Base-by-base conservation (phyloP, 2,797 vertebrate species). In the Mus minutoides region DNA sequence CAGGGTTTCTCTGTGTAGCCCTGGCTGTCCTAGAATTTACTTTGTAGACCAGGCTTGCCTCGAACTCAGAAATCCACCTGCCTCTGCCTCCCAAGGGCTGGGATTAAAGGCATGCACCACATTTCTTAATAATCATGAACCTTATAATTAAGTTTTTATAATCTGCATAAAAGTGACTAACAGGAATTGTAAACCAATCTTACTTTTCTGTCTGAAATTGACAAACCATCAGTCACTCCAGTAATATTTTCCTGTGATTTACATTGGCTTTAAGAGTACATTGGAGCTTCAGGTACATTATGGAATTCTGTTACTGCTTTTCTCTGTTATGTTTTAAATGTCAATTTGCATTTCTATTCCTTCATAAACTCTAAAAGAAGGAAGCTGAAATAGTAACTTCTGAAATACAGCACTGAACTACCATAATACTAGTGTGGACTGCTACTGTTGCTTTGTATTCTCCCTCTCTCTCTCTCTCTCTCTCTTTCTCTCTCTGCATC, bases 121-220 rank as follows among this genome's bases (percentile, higher is more conserved):
- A n/a, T n/a, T n/a, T 37, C 13, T 94, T 86, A 91, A 94, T 89
- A 96, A 54, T 88, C 11, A 67, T 49, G 82, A 78, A 13, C 2
- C 17, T 94, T 22, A 83, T 84, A 83, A 90, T 52, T 95, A 40
- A 77, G 29, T 54, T 91, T 80, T 94, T 85, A 84, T 87, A 94
- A 49, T 34, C 26, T 22, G 1, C 49, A 46, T 71, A 52, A 79
- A 92, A 92, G 12, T 2, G 76, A 77, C 52, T 37, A 43, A 14
- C 0, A 80, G 67, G n/a, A 94, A 71, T 1, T 67, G 7, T 80
- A 88, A 69, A 58, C 43, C 16, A 1, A 6, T 77, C 29, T 88
- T 92, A 37, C 88, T 85, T 88, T 87, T 96, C 84, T 29, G 49
- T 3, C 24, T 88, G 34, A 37, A 46, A 29, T 46, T 37, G 80